phyloP scores from a whole-genome alignment of 1,140 invertebrate species.

The Sminthurides bifidus region DNA sequence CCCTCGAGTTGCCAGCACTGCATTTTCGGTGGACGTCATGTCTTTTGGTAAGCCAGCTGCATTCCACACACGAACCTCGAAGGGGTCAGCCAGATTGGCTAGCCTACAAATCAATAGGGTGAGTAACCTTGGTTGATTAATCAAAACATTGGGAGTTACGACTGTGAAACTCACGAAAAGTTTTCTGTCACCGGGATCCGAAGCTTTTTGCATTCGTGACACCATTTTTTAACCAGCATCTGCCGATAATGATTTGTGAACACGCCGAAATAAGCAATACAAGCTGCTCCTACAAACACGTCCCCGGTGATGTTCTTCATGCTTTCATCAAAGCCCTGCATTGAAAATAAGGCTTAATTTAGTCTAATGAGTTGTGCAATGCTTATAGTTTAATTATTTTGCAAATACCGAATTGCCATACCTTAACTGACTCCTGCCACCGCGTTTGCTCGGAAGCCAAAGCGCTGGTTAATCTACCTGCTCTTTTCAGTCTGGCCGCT shows the following conservation, averaged over 20 bases:
- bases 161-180: slow-evolving; percentile 41
- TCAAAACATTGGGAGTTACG: not conserved
- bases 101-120: slow-evolving; percentile 41
- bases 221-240: slow-evolving; percentile 55
- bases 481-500: slow-evolving; percentile 59
- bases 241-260: slow-evolving; percentile 64
- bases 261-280: slow-evolving; percentile 75
- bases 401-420: slow-evolving; percentile 34
- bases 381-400: not conserved
- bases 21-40: slow-evolving; percentile 73
- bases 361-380: not conserved
- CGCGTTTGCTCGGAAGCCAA: slow-evolving; percentile 68
- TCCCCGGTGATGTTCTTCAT: slow-evolving; percentile 62
- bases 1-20: slow-evolving; percentile 66
- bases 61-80: slow-evolving; percentile 73
- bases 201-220: slow-evolving; percentile 45
- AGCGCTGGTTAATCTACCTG: slow-evolving; percentile 68
- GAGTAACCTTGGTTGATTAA: too few relatives aligned
- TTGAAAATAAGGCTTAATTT: slow-evolving; percentile 7
- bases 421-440: slow-evolving; percentile 63
- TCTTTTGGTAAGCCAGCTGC: slow-evolving; percentile 67
- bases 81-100: slow-evolving; percentile 66
- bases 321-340: slow-evolving; percentile 38
- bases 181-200: slow-evolving; percentile 56
- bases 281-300: slow-evolving; percentile 68